Evolutionary conservation across 2,888 invertebrate species (phyloP).

Genomic region (Ashinkailepas kermadecensis): DNA sequence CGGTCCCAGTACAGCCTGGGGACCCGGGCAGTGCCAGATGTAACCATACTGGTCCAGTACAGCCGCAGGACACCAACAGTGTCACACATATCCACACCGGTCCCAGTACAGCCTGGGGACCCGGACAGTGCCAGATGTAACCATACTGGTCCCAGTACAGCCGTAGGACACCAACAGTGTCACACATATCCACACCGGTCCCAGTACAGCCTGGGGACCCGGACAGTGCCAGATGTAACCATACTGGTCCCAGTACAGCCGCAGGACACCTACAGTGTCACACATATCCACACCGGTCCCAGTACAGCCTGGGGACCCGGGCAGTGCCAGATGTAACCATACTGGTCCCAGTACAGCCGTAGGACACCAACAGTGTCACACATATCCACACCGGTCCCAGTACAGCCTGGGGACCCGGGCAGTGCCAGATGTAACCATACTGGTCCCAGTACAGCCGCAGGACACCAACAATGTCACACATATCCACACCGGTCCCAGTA

Average conservation of each 20-base stretch:
- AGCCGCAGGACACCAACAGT: too few species aligned
- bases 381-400: conserved; percentile 51
- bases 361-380: too few species aligned
- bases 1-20: conserved; percentile 53
- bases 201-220: conserved; percentile 48
- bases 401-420: conserved; percentile 45
- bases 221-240: background rate
- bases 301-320: conserved; percentile 46
- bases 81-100: conserved; percentile 47
- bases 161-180: too few species aligned
- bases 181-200: conserved; percentile 48
- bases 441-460: too few species aligned
- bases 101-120: conserved; percentile 49
- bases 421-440: background rate
- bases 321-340: background rate
- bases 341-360: too few species aligned
- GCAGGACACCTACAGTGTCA: too few species aligned
- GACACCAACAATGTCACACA: too few species aligned
- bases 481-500: conserved; percentile 53
- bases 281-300: conserved; percentile 49
- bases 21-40: background rate
- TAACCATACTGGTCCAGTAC: too few species aligned
- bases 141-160: too few species aligned
- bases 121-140: background rate
- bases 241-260: too few species aligned